These are phyloP conservation scores for Tribolium castaneum DNA, from an alignment of 1,140 invertebrate genomes.

Conservation along the genomic window DNA sequence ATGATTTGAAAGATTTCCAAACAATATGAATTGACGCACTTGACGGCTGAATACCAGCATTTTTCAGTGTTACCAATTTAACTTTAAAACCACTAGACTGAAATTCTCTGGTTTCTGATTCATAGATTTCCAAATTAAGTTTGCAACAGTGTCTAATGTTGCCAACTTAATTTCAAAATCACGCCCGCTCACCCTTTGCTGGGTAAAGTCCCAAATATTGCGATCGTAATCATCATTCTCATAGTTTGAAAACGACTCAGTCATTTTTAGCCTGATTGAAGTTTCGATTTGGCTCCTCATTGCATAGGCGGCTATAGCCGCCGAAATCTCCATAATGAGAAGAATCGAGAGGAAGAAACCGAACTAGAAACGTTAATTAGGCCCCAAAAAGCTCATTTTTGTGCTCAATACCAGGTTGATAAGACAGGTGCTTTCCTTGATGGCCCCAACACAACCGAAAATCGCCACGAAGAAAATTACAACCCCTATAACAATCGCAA, in stretches of 20 bases:
- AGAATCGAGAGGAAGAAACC: conserved; percentile 81
- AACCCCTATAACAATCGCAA: conserved; percentile 81
- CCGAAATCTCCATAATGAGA: conserved; percentile 83
- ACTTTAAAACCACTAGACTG: too few relatives aligned
- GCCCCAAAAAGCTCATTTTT: not conserved
- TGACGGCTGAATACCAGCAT: too few relatives aligned
- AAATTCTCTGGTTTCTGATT: too few relatives aligned
- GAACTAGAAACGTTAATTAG: conserved; percentile 71
- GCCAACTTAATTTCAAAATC: too few relatives aligned
- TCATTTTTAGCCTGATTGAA: conserved; percentile 71
- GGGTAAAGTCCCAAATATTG: conserved; percentile 73
- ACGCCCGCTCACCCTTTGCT: conserved; percentile 67
- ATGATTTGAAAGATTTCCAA: too few relatives aligned
- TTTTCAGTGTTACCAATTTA: too few relatives aligned
- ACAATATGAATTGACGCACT: too few relatives aligned
- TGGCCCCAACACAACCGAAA: conserved; percentile 84
- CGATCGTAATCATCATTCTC: conserved; percentile 64
- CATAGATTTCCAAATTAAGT: too few relatives aligned
- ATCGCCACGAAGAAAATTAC: conserved; percentile 83
- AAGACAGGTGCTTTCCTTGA: conserved; percentile 85
- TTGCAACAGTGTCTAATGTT: too few relatives aligned
- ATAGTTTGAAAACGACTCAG: conserved; percentile 69
- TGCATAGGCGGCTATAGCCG: conserved; percentile 82
- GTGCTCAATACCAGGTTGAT: conserved; percentile 76
- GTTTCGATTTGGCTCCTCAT: conserved; percentile 72